Evolutionary conservation across 2,797 vertebrate species (phyloP), one percentile per base, ranked within the genome.

Genomic region (Cossypha caffra): DNA sequence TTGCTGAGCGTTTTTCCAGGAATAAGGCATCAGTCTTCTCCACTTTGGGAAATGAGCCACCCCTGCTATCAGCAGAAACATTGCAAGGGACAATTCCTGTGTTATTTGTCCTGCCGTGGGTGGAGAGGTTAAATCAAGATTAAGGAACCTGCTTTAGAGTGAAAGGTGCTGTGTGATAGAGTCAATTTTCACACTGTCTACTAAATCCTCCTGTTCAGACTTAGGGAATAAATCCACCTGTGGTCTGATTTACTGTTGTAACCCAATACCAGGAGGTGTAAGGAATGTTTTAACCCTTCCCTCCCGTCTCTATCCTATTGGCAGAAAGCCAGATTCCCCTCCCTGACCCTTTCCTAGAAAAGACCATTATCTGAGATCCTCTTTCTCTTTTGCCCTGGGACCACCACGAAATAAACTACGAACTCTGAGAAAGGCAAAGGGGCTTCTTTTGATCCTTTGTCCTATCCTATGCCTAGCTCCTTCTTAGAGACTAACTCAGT

Each of bases 71-170:
- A 72, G 50, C 33, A 79, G 47, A 76, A 87, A 76, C 9, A 2
- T 9, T 54, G 2, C 33, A 74, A 77, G 24, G 35, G 28, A 59
- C 33, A 45, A 5, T 15, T 82, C n/a, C 47, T 51, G 7, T 9
- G 24, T 59, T 52, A 21, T 72, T 52, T 72, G 43, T 19, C 28
- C 25, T 62, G 33, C 4, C 0, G 0, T 14, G 13, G 5, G 28
- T 59, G 15, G 14, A 21, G 21, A 86, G 6, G 5, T 7, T 76
- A 64, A 52, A 69, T 71, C 9, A 71, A 35, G 29, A 21, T n/a
- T 58, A 45, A 69, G 17, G 19, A 81, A 21, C 4, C 8, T 50
- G 8, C 10, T 51, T 91, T 28, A 28, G 37, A 64, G 12, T n/a
- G 38, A 66, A 45, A 86, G 16, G 24, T 42, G 18, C 28, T 63